A percentile compares a stretch with the other conserved stretches of the same genome.
These are phyloP conservation scores for Amphilophus citrinellus DNA, from an alignment of 2,113 vertebrate genomes.

Conservation along the genomic window DNA sequence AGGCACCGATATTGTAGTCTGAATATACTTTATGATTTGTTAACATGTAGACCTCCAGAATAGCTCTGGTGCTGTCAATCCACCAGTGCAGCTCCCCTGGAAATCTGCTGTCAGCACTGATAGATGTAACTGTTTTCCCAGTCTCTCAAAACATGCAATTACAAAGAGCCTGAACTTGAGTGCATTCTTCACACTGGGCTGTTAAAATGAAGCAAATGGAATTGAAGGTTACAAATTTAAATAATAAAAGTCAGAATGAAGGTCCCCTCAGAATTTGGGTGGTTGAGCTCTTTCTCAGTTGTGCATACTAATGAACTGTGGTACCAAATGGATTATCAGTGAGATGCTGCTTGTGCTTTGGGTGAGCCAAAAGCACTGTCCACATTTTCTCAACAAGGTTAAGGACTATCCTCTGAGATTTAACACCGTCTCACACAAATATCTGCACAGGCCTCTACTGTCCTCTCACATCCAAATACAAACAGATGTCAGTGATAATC, in stretches of 20 bases:
- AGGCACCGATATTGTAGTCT: neutral
- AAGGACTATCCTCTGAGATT: neutral
- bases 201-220: neutral
- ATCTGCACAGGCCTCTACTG: neutral
- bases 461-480: neutral
- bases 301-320: neutral
- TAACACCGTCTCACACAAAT: neutral
- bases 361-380: neutral
- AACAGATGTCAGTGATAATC: neutral
- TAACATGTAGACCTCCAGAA: conserved; percentile 18
- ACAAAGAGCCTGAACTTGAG: neutral
- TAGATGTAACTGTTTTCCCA: conserved; percentile 2
- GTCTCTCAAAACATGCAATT: conserved; percentile 29
- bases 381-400: neutral
- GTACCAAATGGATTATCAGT: neutral
- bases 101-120: conserved; percentile 32
- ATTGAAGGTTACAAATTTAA: neutral
- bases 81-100: neutral
- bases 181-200: neutral
- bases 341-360: neutral
- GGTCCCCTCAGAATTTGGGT: neutral
- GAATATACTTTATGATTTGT: conserved; percentile 20
- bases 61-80: conserved; percentile 23
- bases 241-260: conserved; percentile 12
- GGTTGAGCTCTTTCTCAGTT: neutral